Percentiles rank a stretch among this genome's conserved stretches.
These are phyloP conservation scores for Oryctes rhinoceros DNA, from an alignment of 1,140 invertebrate species.

Conservation along the genomic window DNA sequence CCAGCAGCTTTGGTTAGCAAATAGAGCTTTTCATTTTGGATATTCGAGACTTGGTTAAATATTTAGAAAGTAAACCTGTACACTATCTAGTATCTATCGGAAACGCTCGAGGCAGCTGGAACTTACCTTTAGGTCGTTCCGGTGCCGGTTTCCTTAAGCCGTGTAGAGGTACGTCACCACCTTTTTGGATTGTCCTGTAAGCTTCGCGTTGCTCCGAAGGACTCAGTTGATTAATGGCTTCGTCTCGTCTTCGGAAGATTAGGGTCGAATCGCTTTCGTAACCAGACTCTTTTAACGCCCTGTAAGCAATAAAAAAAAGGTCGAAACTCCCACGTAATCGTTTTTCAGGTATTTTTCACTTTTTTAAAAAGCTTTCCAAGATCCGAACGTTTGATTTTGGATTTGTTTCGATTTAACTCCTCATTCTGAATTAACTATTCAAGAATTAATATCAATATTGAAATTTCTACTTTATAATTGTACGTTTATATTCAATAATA, in stretches of 20 bases:
- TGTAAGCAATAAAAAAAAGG: slow-evolving; percentile 56
- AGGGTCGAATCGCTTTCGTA: slow-evolving; percentile 91
- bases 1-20: background rate
- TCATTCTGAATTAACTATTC: no score
- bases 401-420: no score
- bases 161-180: slow-evolving; percentile 89
- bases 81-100: no score
- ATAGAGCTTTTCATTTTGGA: slow-evolving; percentile 38
- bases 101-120: background rate
- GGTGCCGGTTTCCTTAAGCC: slow-evolving; percentile 88
- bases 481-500: no score
- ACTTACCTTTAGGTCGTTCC: slow-evolving; percentile 82
- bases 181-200: slow-evolving; percentile 87
- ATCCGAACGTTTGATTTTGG: no score
- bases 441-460: no score
- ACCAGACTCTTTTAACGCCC: slow-evolving; percentile 85
- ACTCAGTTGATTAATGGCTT: slow-evolving; percentile 73
- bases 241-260: slow-evolving; percentile 78
- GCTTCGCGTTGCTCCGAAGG: slow-evolving; percentile 81
- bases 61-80: no score
- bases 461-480: no score
- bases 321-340: no score
- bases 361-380: no score
- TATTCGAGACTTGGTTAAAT: no score
- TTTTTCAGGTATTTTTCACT: no score